These are phyloP conservation scores for Euclidia mi DNA, from an alignment of 2,888 invertebrate species.

Conservation along the genomic window DNA sequence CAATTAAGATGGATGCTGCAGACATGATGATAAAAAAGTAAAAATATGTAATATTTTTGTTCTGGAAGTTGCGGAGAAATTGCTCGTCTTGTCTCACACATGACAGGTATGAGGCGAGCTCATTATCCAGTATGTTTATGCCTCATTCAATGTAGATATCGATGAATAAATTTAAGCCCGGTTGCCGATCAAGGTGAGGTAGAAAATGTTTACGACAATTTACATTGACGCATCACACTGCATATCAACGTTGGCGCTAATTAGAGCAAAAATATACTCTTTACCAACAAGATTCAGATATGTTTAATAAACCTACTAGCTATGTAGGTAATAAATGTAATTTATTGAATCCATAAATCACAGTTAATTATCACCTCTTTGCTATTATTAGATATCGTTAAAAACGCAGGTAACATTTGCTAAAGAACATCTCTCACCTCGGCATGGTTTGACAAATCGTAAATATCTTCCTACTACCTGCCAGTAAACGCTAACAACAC, in stretches of 20 bases:
- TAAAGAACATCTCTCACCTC: conserved; percentile 2
- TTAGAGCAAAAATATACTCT: conserved; percentile 15
- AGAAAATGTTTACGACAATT: conserved; percentile 38
- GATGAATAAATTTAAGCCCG: conserved; percentile 48
- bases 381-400: neutral
- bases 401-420: neutral
- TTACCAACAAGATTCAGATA: too few relatives aligned
- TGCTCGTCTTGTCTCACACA: conserved; percentile 29
- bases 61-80: conserved; percentile 37
- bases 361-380: conserved; percentile 4
- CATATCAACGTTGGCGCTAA: conserved; percentile 28
- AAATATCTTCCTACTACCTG: too few relatives aligned
- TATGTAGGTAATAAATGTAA: too few relatives aligned
- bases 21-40: conserved; percentile 14
- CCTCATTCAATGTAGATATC: conserved; percentile 50
- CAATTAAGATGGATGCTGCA: conserved; percentile 40
- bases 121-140: conserved; percentile 49
- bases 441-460: neutral
- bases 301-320: too few relatives aligned
- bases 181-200: conserved; percentile 43
- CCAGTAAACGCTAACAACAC: neutral
- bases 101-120: conserved; percentile 28
- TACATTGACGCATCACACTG: conserved; percentile 16
- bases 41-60: conserved; percentile 17
- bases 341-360: neutral